Base-by-base conservation (phyloP, 1,140 invertebrate species). In the Paracyclopina nana region DNA sequence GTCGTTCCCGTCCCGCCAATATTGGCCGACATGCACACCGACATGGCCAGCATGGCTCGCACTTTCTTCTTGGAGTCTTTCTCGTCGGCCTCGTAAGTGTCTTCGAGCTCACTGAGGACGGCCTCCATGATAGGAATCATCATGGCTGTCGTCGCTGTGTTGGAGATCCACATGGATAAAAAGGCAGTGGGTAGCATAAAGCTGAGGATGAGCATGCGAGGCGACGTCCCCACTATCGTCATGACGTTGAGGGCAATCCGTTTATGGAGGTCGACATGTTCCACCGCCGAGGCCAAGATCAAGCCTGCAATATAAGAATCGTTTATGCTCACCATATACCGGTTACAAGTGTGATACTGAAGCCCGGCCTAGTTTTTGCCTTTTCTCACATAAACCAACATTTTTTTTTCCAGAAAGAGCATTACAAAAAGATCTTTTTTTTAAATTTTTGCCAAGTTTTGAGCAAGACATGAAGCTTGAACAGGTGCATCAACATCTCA, bases 1-100 rank as follows among this genome's bases (percentile, higher is more conserved):
- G 92, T 64, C 1, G 82, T 84, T 0, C 80, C 80, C 38, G 78
- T 80, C 4, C 87, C 87, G 3, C 86, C 86, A 26, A 84, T 62
- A 53, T 71, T 73, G 4, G 84, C 75, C 0, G 83, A 74, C 59
- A 86, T 90, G 1, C 81, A 81, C 22, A 84, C 78, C 6, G 74
- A 73, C 50, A 90, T 60, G 55, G 40, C 27, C 16, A 52, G 20
- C 3, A 53, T 24, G 12, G 44, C 18, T 24, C 50, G 24, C 9
- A 50, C 16, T 26, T 50, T 45, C 24, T 22, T 2, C 5, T 18
- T 45, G 14, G 16, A 18, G 6, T 14, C 4, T 45, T 45, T 45
- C 43, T 45, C 24, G 34, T 38, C 34, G 20, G 34, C 34, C 34
- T 38, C 34, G 4, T n/a, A 16, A 20, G 14, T 38, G 14, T 38